These are phyloP conservation scores for Alloplasta piceator DNA, from an alignment of 2,888 invertebrate species.

Conservation along the genomic window DNA sequence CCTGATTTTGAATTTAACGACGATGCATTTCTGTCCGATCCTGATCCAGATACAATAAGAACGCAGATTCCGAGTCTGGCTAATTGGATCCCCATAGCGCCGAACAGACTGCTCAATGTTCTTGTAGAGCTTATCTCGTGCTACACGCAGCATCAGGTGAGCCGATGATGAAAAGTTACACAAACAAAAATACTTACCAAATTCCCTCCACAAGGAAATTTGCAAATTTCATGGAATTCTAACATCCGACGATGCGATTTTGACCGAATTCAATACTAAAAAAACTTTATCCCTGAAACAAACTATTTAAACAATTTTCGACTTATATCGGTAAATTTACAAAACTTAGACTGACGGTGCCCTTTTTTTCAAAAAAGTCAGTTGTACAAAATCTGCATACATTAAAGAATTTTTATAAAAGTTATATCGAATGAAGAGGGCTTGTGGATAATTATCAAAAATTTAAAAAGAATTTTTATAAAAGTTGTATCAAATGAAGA, in stretches of 20 bases:
- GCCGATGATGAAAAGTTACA: conserved; percentile 9
- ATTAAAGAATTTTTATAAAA: too few relatives aligned
- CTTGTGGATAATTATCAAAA: too few relatives aligned
- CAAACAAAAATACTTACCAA: not conserved
- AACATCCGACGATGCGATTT: not conserved
- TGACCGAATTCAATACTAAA: not conserved
- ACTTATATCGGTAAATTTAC: not conserved
- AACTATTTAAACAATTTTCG: not conserved
- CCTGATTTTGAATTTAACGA: conserved; percentile 91
- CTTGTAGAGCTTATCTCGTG: conserved; percentile 86
- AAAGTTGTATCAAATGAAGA: too few relatives aligned
- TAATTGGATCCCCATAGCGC: conserved; percentile 87
- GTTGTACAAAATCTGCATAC: too few relatives aligned
- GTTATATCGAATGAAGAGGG: too few relatives aligned
- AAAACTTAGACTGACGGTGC: not conserved
- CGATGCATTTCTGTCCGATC: conserved; percentile 86
- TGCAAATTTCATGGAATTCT: not conserved
- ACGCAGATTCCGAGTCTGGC: conserved; percentile 86
- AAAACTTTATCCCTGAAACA: not conserved
- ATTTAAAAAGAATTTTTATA: too few relatives aligned
- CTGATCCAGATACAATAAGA: conserved; percentile 85
- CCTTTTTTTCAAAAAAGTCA: not conserved
- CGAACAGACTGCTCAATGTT: conserved; percentile 86
- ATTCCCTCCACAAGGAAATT: not conserved
- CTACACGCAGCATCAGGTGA: conserved; percentile 88